Conservation (phyloP, 2,797 vertebrate genomes). For the Chelonia mydas region DNA sequence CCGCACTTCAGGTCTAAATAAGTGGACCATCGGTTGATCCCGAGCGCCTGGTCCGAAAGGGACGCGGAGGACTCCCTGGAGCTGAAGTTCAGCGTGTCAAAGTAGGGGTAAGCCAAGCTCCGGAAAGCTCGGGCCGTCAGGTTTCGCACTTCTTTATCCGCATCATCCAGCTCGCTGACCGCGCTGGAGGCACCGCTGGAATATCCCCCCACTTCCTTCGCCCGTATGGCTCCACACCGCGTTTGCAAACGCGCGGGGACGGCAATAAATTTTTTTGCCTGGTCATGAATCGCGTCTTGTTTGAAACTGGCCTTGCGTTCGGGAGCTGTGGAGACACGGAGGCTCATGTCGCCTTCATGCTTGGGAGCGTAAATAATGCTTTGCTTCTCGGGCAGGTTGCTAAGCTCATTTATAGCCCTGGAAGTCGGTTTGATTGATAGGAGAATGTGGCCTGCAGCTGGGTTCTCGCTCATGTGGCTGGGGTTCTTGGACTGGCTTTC, state of each 20-base stretch:
- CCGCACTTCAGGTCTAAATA: conserved; percentile 93
- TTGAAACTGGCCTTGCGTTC: conserved; percentile 81
- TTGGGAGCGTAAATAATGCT: conserved; percentile 81
- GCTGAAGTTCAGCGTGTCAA: conserved; percentile 92
- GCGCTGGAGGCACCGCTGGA: conserved; percentile 97
- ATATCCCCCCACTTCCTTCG: conserved; percentile 89
- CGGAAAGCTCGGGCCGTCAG: conserved; percentile 95
- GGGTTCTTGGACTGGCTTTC: conserved; percentile 77
- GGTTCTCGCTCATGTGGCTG: conserved; percentile 68
- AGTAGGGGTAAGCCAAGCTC: conserved; percentile 95
- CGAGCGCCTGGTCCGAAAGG: conserved; percentile 87
- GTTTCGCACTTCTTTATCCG: conserved; percentile 96
- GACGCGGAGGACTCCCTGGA: conserved; percentile 93
- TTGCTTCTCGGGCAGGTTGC: conserved; percentile 80
- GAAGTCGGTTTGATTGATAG: conserved; percentile 91
- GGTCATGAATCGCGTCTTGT: conserved; percentile 81
- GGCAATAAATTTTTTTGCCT: conserved; percentile 80
- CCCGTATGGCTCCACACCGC: conserved; percentile 75
- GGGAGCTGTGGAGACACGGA: conserved; percentile 85
- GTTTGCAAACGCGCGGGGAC: conserved; percentile 92
- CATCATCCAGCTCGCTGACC: conserved; percentile 96
- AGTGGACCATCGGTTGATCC: conserved; percentile 93
- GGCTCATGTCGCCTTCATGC: conserved; percentile 88
- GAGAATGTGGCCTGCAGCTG: conserved; percentile 85
- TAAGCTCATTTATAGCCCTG: conserved; percentile 88